Evolutionary conservation across 2,797 vertebrate species (phyloP).

Genomic region (Coilia nasus): DNA sequence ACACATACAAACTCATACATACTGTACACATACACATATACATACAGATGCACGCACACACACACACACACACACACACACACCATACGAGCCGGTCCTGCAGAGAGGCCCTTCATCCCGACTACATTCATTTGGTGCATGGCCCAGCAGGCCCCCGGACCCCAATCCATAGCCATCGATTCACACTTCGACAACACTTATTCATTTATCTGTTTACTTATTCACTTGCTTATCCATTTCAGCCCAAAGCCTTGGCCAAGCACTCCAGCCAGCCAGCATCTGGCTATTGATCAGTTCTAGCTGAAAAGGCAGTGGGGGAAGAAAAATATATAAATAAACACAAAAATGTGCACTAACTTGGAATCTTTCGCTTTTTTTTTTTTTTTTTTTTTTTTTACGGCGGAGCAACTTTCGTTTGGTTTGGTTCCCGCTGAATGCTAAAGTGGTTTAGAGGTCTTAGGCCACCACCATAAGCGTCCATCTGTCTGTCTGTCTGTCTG

Average conservation of each 20-base stretch:
- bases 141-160: conserved; percentile 62
- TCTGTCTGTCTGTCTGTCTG: too few species aligned
- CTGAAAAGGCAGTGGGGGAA: background rate
- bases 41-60: background rate
- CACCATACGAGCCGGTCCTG: background rate
- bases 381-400: too few species aligned
- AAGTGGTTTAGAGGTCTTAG: background rate
- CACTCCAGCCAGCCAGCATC: conserved; percentile 53
- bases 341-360: background rate
- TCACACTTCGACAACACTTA: conserved; percentile 69
- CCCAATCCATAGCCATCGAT: conserved; percentile 73
- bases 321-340: conserved; percentile 3
- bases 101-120: background rate
- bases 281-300: conserved; percentile 55
- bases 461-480: too few species aligned
- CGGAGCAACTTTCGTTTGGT: background rate
- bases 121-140: conserved; percentile 58
- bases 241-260: conserved; percentile 55
- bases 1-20: too few species aligned
- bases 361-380: background rate
- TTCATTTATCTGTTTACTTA: conserved; percentile 74
- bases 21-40: background rate
- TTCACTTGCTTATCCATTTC: conserved; percentile 67
- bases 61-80: conserved; percentile 2
- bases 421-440: background rate